Base-by-base conservation (phyloP, 1,140 invertebrate genomes). In the Paraescarpia echinospica region DNA sequence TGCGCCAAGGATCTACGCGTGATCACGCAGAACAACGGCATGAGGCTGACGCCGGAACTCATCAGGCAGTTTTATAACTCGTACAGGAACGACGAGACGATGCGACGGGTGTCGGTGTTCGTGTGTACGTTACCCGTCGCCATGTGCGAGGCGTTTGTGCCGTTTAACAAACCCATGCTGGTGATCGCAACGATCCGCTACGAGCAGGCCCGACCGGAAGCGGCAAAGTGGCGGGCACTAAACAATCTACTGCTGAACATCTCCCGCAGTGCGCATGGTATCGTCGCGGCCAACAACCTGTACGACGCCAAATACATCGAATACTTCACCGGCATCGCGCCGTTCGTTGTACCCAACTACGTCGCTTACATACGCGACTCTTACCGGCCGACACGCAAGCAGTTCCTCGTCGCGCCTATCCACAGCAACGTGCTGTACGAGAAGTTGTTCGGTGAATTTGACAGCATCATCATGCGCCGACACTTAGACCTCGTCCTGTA, bases 111-210 rank as follows among this genome's bases (percentile, higher is more conserved):
- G 4, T 92, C 92, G n/a, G 31, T 93, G 1, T 92, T 94, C 34
- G 93, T 94, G n/a, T 94, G 94, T 59, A 93, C 94, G 88, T 91
- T 94, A 51, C 93, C 93, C 9, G 92, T 93, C 59, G 35, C 93
- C 33, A 93, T 93, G 93, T 93, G 93, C 90, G 93, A 93, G 88
- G 92, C 92, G 33, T 93, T 92, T 35, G 33, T 77, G 14, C 89
- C 89, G 22, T 93, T 93, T 51, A 92, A 93, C 35, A 93, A 93
- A 35, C 92, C 51, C 51, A 91, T 93, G 92, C 31, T 93, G 9
- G 91, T 93, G 27, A 92, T 92, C 33, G 35, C 93, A 31, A 93
- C 92, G 33, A 92, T 93, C 27, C 88, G 93, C 5, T 93, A 93
- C 89, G 93, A 93, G 88, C 93, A 93, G 59, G 89, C 93, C 33